phyloP scores from a whole-genome alignment of 2,113 vertebrate genomes.

The Helogale parvula region DNA sequence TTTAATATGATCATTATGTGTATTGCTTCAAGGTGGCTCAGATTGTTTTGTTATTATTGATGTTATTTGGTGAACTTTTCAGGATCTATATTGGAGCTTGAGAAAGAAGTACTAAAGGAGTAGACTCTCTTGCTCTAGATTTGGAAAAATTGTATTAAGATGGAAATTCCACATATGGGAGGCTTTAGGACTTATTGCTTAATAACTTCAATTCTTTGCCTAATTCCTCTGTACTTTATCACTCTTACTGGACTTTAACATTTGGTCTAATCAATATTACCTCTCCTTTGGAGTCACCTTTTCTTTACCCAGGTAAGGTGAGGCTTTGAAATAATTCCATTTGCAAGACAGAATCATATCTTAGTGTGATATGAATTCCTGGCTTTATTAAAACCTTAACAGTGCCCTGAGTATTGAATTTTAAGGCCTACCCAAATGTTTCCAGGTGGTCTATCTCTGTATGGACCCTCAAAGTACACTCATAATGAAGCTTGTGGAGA shows the following conservation, averaged over 20 bases:
- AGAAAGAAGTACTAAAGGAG: not conserved
- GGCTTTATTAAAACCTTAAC: not conserved
- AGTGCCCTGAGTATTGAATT: not conserved
- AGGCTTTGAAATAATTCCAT: not conserved
- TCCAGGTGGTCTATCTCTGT: not conserved
- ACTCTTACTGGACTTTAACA: not conserved
- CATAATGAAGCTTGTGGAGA: not conserved
- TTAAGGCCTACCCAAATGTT: not conserved
- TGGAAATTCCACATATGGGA: not conserved
- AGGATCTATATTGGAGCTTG: not conserved
- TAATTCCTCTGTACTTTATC: not conserved
- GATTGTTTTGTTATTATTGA: not conserved
- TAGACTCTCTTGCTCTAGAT: not conserved
- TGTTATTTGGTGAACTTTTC: not conserved
- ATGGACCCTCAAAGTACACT: not conserved
- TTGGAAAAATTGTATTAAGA: slow-evolving; percentile 9
- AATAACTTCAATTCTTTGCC: not conserved
- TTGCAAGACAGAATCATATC: not conserved
- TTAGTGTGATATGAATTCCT: not conserved
- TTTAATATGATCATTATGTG: not conserved
- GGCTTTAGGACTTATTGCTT: not conserved
- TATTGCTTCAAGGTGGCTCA: not conserved
- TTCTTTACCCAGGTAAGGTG: not conserved
- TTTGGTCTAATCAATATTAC: not conserved
- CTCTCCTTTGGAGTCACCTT: not conserved